A percentile compares a stretch with the other conserved stretches of the same genome.
phyloP scores from a whole-genome alignment of 1,140 invertebrate species.

The Tribolium madens region DNA sequence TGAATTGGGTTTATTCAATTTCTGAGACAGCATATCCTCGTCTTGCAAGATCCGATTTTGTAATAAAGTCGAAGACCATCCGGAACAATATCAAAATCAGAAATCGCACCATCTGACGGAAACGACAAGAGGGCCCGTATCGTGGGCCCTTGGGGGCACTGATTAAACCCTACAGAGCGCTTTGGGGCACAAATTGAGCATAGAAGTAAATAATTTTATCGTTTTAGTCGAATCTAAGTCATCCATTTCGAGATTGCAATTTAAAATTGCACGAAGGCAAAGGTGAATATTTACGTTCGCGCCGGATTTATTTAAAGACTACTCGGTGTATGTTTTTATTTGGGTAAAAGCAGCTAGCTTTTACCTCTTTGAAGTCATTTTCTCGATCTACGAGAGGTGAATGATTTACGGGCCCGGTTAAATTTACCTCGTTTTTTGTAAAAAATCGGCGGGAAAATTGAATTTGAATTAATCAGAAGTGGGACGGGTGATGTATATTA shows the following conservation, averaged over 20 bases:
- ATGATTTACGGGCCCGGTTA: constrained; percentile 5
- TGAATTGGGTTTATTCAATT: background rate
- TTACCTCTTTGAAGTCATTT: constrained; percentile 35
- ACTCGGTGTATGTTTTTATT: constrained; percentile 20
- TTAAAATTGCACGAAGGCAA: constrained; percentile 22
- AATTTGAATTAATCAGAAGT: constrained; percentile 20
- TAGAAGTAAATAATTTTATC: constrained; percentile 27
- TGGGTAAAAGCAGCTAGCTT: constrained; percentile 22
- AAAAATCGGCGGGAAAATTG: constrained; percentile 7
- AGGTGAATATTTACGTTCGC: constrained; percentile 25
- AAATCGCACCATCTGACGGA: constrained; percentile 19
- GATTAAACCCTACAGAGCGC: constrained; percentile 10
- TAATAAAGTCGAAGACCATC: background rate
- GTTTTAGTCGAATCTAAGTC: constrained; percentile 11
- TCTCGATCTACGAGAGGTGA: constrained; percentile 1
- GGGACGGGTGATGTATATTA: constrained; percentile 1
- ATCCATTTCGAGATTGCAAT: constrained; percentile 32
- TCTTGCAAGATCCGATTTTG: background rate
- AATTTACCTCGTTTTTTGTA: background rate
- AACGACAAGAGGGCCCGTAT: constrained; percentile 12
- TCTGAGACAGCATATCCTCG: too few species aligned
- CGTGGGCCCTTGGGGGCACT: constrained; percentile 2
- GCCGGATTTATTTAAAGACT: constrained; percentile 26
- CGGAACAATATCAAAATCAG: background rate
- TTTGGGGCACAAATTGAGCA: constrained; percentile 22